Evolutionary conservation across 1,140 invertebrate species (phyloP).

Genomic region (Aphaenogaster rudis): DNA sequence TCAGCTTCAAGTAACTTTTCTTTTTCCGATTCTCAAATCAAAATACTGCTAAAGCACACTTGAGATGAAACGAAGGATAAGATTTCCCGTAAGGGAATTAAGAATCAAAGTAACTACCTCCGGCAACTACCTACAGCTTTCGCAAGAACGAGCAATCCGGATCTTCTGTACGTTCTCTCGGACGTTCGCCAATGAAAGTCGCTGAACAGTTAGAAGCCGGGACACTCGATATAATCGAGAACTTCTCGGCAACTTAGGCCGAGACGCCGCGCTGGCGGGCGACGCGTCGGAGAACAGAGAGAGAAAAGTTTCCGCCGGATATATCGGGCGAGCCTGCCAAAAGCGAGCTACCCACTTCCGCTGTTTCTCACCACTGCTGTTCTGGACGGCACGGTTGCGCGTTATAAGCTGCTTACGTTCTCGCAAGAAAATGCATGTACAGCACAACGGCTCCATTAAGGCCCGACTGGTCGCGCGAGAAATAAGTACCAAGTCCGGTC

Average conservation of each 20-base stretch:
- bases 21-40: not conserved
- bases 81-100: constrained; percentile 3
- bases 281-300: not conserved
- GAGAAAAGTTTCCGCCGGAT: constrained; percentile 45
- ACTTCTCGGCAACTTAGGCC: constrained; percentile 48
- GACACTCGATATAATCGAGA: constrained; percentile 46
- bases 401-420: constrained; percentile 43
- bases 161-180: constrained; percentile 11
- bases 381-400: constrained; percentile 15
- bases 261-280: constrained; percentile 45
- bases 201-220: not conserved
- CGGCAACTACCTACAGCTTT: not conserved
- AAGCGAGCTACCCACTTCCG: constrained; percentile 41
- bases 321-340: constrained; percentile 44
- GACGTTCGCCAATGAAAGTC: constrained; percentile 31
- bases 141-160: constrained; percentile 14
- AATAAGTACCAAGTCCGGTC: constrained; percentile 27
- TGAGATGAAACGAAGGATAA: not conserved
- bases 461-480: constrained; percentile 24
- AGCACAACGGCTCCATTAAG: constrained; percentile 49
- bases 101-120: not conserved
- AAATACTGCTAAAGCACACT: constrained; percentile 17
- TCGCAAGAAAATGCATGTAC: constrained; percentile 43
- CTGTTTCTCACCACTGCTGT: constrained; percentile 43
- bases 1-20: not conserved